Evolutionary conservation across 2,797 vertebrate species (phyloP).

Genomic region (Pyrocephalus nanus): DNA sequence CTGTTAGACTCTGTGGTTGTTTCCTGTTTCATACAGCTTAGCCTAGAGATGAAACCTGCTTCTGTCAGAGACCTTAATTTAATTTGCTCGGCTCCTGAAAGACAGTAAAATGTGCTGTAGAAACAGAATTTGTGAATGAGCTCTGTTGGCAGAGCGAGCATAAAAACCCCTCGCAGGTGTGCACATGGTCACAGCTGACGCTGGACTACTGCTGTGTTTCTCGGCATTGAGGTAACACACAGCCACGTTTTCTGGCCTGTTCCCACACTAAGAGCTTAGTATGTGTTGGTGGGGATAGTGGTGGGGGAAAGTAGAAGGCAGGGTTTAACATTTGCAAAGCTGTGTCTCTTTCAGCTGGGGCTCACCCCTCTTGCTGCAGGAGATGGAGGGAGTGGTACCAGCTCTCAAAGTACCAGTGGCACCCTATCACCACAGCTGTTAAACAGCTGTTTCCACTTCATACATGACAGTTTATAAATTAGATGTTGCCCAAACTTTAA

Average conservation of each 20-base stretch:
- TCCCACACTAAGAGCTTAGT: background rate
- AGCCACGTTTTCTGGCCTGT: background rate
- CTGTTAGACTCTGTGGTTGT: background rate
- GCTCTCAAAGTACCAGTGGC: accelerated
- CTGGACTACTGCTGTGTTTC: background rate
- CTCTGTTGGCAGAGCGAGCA: background rate
- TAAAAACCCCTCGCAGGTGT: background rate
- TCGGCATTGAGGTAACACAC: background rate
- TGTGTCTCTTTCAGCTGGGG: background rate
- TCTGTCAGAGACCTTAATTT: constrained; percentile 14
- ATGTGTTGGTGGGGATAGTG: background rate
- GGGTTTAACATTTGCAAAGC: background rate
- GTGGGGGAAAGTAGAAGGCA: background rate
- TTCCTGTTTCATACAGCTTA: background rate
- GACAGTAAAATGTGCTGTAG: background rate
- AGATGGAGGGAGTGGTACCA: background rate
- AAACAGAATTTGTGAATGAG: background rate
- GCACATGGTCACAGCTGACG: background rate
- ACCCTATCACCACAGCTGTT: background rate
- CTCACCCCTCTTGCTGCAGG: background rate
- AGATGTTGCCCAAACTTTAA: background rate
- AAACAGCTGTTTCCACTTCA: background rate
- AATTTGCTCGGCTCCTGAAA: background rate
- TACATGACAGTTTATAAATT: background rate
- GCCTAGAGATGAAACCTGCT: background rate